Evolutionary conservation across 2,113 vertebrate genomes (phyloP).

Genomic region (Corapipo altera): DNA sequence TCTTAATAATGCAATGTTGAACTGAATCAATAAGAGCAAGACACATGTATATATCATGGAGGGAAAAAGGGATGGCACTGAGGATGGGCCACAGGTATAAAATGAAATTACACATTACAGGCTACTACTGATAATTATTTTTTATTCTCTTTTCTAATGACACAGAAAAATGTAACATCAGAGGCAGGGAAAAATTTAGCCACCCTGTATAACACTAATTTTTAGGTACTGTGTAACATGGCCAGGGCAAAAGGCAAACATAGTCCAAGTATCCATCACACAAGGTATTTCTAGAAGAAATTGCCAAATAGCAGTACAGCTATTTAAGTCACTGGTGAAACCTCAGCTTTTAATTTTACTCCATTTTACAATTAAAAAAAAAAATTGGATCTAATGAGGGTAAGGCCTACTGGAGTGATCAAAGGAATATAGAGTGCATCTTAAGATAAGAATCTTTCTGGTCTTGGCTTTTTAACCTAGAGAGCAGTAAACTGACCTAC

Average conservation of each 20-base stretch:
- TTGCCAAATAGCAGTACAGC: background rate
- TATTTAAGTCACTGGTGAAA: background rate
- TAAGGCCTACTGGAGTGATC: background rate
- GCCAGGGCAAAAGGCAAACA: background rate
- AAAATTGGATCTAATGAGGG: background rate
- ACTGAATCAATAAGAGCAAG: background rate
- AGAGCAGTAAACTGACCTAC: background rate
- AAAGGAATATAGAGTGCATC: background rate
- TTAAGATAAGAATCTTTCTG: background rate
- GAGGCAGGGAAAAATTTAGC: background rate
- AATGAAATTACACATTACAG: background rate
- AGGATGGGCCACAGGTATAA: background rate
- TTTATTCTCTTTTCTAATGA: background rate
- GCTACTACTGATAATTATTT: background rate
- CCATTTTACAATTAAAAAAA: background rate
- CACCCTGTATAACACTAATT: background rate
- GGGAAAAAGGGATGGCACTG: background rate
- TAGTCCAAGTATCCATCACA: background rate
- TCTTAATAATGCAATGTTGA: background rate
- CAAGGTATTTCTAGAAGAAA: background rate
- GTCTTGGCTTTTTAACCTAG: background rate
- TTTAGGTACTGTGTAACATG: background rate
- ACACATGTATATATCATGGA: background rate
- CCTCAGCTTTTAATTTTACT: background rate
- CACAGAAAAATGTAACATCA: background rate